Evolutionary conservation across 2,113 vertebrate species (phyloP).

Genomic region (Mystacornis crossleyi): DNA sequence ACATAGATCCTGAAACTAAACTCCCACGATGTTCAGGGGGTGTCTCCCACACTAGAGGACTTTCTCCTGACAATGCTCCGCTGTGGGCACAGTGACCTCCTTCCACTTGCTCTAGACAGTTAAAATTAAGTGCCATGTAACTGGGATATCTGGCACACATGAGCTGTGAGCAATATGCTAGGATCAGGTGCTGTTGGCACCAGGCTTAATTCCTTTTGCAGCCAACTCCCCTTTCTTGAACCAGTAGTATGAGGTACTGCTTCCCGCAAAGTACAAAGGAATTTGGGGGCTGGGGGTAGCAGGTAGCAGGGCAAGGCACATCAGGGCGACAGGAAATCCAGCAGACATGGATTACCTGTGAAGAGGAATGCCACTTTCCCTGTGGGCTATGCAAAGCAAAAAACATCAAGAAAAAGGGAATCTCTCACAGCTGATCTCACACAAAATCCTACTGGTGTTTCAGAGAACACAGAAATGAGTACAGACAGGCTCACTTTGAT

Average conservation of each 20-base stretch:
- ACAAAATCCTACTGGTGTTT: neutral
- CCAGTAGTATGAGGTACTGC: neutral
- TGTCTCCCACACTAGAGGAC: neutral
- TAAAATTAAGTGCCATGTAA: neutral
- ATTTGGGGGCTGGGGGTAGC: neutral
- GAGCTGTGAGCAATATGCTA: neutral
- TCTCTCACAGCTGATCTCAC: neutral
- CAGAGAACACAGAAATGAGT: neutral
- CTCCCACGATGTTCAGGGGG: neutral
- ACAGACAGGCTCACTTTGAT: neutral
- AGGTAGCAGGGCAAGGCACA: neutral
- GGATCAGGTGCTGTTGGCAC: neutral
- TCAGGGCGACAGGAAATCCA: neutral
- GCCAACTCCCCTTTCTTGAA: neutral
- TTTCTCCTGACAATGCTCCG: neutral
- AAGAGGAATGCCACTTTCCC: neutral
- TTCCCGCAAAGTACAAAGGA: neutral
- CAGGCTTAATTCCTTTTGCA: neutral
- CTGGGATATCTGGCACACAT: accelerated
- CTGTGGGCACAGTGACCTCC: neutral
- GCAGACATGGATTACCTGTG: accelerated
- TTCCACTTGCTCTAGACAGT: neutral
- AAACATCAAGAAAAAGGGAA: neutral
- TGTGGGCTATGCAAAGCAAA: neutral
- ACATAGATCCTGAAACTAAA: neutral